These are phyloP conservation scores for Meloe dianella DNA, from an alignment of 2,888 invertebrate species.

Conservation along the genomic window DNA sequence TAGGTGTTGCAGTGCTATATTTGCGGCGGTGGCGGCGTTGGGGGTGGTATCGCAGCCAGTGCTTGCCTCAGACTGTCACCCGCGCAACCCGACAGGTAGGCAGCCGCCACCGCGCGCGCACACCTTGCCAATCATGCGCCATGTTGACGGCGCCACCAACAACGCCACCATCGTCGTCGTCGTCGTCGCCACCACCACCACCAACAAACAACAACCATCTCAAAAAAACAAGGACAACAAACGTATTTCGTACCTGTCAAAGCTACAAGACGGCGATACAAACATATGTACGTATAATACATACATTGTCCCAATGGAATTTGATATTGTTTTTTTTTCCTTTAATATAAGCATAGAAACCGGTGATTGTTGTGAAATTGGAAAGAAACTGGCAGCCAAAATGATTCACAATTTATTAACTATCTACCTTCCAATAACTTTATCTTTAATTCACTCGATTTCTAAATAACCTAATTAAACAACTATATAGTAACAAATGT, in stretches of 20 bases:
- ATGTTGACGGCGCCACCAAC: constrained; percentile 27
- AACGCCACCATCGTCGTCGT: constrained; percentile 29
- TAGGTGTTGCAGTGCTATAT: constrained; percentile 59
- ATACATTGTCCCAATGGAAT: background rate
- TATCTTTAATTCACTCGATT: background rate
- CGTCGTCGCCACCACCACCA: constrained; percentile 27
- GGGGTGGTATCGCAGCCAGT: constrained; percentile 66
- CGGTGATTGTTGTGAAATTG: background rate
- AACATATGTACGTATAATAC: background rate
- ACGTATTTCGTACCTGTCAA: constrained; percentile 11
- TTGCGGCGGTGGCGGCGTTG: constrained; percentile 65
- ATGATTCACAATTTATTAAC: background rate
- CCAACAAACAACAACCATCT: constrained; percentile 7
- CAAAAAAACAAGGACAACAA: background rate
- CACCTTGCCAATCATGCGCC: constrained; percentile 37
- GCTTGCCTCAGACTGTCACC: constrained; percentile 57
- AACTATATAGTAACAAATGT: background rate
- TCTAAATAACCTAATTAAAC: background rate
- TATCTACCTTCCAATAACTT: background rate
- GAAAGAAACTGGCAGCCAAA: background rate
- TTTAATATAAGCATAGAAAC: background rate
- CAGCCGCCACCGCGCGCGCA: constrained; percentile 44
- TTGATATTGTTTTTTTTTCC: background rate
- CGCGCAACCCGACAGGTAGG: constrained; percentile 61
- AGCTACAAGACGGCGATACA: constrained; percentile 17